Evolutionary conservation across 2,888 invertebrate species (phyloP), one percentile per base, ranked within the genome.

Genomic region (Drosophila tanythrix): DNA sequence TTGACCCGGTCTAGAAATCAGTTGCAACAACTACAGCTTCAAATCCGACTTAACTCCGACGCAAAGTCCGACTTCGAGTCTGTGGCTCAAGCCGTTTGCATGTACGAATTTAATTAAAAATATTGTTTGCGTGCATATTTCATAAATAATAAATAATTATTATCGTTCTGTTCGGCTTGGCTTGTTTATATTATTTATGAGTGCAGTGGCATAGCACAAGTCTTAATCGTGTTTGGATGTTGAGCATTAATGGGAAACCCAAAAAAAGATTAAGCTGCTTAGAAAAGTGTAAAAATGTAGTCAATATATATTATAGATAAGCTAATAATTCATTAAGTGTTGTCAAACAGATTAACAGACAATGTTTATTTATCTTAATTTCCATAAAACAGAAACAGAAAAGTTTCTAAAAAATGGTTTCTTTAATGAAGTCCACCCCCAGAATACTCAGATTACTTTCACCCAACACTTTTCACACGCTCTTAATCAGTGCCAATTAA

Each of bases 91-190:
- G 69, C 60, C 33, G 70, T 78, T 88, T 89, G 87, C 87, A 87
- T 87, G 87, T 88, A 85, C 83, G 85, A 89, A 83, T 89, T 87
- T 87, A 89, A 87, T 89, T 87, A 89, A 88, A 87, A 89, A 78
- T 58, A 76, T 75, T 68, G 78, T 78, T 89, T 88, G 87, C 87
- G 88, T 87, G 87, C 89, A 84, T 82, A 85, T 87, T 87, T 88
- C 84, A 83, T 76, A 87, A 85, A 82, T 85, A 88, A 88, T 84
- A 87, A 87, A 79, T 88, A 84, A 85, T 85, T 88, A 86, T 78
- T 85, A 85, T 83, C 80, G 76, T 63, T 81, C 63, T 70, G 56
- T 62, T 69, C 46, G 76, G 71, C 25, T 57, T 56, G 64, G 67
- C 77, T 86, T 85, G 79, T 81, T 76, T 70, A 80, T 71, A 86